These are phyloP conservation scores for honey bee (Apis mellifera) DNA, from an alignment of 1,140 invertebrate genomes.

Conservation along the genomic window Amel_HAv3.1 CM009943.2:8709501-8710000, in stretches of 20 bases:
- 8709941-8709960: constrained; percentile 37
- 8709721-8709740: background rate
- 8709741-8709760: background rate
- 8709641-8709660: background rate
- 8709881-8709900: background rate
- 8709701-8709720: constrained; percentile 5
- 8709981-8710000: constrained; percentile 11
- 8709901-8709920: background rate
- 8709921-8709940: background rate
- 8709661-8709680: background rate
- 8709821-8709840: too few relatives aligned
- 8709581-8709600: too few relatives aligned
- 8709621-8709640: too few relatives aligned
- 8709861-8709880: background rate
- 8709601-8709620: background rate
- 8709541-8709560: background rate
- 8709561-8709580: background rate
- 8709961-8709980: constrained; percentile 32
- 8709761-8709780: too few relatives aligned
- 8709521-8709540: background rate
- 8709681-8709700: background rate
- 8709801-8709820: too few relatives aligned
- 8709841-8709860: too few relatives aligned
- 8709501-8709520: too few relatives aligned
- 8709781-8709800: too few relatives aligned